phyloP scores from a whole-genome alignment of 1,140 invertebrate genomes.

The Meloidogyne chitwoodi region DNA sequence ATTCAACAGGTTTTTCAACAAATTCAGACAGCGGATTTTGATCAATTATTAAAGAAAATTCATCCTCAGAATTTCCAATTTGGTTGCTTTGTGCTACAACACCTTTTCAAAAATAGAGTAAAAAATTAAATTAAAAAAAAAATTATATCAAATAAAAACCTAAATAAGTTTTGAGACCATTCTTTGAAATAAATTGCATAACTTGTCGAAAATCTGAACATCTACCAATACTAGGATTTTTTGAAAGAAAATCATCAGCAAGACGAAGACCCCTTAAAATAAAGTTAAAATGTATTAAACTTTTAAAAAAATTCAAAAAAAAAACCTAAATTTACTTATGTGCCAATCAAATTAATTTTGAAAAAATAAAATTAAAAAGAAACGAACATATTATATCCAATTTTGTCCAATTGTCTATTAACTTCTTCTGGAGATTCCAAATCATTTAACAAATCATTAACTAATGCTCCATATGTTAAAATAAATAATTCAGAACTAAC shows the following conservation, averaged over 20 bases:
- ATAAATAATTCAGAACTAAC: conserved; percentile 76
- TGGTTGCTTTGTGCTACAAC: conserved; percentile 74
- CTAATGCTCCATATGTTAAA: conserved; percentile 91
- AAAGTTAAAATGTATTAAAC: not conserved
- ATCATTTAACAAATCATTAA: conserved; percentile 92
- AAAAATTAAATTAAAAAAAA: conserved; percentile 26
- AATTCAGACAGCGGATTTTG: conserved; percentile 94
- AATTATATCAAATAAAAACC: conserved; percentile 31
- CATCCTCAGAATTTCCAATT: conserved; percentile 69
- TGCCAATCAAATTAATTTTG: not conserved
- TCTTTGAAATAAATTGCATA: conserved; percentile 86
- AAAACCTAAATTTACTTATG: no score
- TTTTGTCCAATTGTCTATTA: conserved; percentile 65
- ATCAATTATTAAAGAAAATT: conserved; percentile 92
- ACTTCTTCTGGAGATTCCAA: conserved; percentile 91
- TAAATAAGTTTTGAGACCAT: conserved; percentile 50
- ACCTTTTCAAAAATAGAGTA: conserved; percentile 70
- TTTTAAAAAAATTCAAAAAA: no score
- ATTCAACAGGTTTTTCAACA: conserved; percentile 89
- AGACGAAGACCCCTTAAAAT: conserved; percentile 74
- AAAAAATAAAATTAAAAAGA: not conserved
- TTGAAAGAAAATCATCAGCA: conserved; percentile 93
- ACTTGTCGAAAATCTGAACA: conserved; percentile 94
- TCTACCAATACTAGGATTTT: conserved; percentile 75
- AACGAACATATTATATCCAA: conserved; percentile 76